Conservation (phyloP, 2,797 vertebrate species). For the Morelia viridis region DNA sequence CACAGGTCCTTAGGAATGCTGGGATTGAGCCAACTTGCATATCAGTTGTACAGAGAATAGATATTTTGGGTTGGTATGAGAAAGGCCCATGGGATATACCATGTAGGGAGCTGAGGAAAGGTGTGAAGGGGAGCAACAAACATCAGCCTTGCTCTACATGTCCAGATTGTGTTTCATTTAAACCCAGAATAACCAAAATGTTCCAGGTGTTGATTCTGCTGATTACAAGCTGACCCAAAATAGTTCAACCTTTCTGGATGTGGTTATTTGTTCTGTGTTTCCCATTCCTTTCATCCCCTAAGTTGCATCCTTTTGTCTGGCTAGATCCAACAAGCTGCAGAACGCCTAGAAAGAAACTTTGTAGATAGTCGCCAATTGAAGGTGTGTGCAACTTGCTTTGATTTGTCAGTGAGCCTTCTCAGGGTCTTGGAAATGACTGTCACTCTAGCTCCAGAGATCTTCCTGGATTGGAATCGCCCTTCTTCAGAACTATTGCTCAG, state of each 20-base stretch:
- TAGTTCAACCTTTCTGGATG: background rate
- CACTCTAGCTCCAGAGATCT: slow-evolving; percentile 92
- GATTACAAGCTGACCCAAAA: background rate
- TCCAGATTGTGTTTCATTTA: background rate
- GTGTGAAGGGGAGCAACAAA: fast-evolving
- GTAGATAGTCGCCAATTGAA: slow-evolving; percentile 98
- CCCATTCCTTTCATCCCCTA: background rate
- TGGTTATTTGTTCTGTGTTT: background rate
- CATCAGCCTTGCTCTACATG: background rate
- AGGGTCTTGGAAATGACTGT: slow-evolving; percentile 97
- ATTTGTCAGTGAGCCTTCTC: slow-evolving; percentile 95
- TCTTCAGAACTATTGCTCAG: slow-evolving; percentile 93
- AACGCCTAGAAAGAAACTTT: slow-evolving; percentile 94
- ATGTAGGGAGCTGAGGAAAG: background rate
- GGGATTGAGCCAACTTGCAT: background rate
- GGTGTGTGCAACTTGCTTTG: slow-evolving; percentile 98
- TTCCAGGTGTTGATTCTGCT: background rate
- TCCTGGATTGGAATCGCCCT: slow-evolving; percentile 90
- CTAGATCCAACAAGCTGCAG: slow-evolving; percentile 97
- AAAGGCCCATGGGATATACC: background rate
- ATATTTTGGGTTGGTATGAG: background rate
- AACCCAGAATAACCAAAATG: background rate
- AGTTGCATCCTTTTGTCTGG: background rate
- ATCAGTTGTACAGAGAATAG: background rate
- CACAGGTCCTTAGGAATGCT: background rate